Base-by-base conservation (phyloP, 2,888 invertebrate species). In the Eupithecia subumbrata region DNA sequence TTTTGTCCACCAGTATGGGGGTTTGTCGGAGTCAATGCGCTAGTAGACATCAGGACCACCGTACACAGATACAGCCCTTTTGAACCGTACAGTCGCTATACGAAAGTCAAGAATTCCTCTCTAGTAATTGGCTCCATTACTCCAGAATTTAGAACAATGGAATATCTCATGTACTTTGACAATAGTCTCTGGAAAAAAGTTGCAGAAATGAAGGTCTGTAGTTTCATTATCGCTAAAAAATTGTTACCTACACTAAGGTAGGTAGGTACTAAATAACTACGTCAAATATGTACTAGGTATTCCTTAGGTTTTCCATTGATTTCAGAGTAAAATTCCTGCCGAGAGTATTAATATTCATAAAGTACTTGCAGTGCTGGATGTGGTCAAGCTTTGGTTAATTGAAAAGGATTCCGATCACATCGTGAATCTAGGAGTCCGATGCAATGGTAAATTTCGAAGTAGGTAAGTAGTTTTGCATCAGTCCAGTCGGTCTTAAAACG, bases 1-100 rank as follows among this genome's bases (percentile, higher is more conserved):
- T 94, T 95, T 83, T 96, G 95, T 74, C 96, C 96, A 12, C 96
- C 96, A 45, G 96, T 96, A 8, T 96, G 96, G 96, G 96, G 96
- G 12, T 96, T 95, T 80, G 90, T 95, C 43, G 96, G 96, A 18
- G 85, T 95, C 34, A 95, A 95, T 82, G 93, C 95, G 52, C 91
- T 95, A 74, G 92, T 96, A 9, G 96, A 96, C 85, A 85, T 96
- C 22, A 88, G 87, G 75, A 95, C 94, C 64, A 95, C 95, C n/a
- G 83, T 96, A 70, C 95, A 96, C 81, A 94, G 91, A 83, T 95
- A 95, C 76, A 90, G 95, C 79, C 86, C 93, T 60, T 95, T 95
- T 83, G 87, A 92, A 78, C 96, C 96, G 0, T 95, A 95, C 81
- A 86, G 86, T 72, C 92, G 96, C 85, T 95, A 94, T 68, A 81